Evolutionary conservation across 1,140 invertebrate genomes (phyloP).

Genomic region (Neodiprion virginianus): DNA sequence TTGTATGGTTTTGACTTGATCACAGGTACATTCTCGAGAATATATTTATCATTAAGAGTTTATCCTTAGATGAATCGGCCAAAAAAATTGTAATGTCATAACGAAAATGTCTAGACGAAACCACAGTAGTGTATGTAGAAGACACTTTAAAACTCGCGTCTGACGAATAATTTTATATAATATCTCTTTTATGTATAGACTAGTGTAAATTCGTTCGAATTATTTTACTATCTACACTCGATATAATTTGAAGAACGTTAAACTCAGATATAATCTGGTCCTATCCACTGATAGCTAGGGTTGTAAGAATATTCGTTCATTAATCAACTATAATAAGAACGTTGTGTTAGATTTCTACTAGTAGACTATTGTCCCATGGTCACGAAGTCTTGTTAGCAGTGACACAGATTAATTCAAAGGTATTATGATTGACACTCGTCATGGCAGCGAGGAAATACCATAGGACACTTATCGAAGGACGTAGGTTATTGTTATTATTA

Average conservation of each 20-base stretch:
- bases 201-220: constrained; percentile 5
- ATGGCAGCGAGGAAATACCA: constrained; percentile 1
- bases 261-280: background rate
- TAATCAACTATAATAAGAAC: background rate
- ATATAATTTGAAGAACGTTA: constrained; percentile 2
- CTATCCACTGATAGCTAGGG: background rate
- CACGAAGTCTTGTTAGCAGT: background rate
- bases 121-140: background rate
- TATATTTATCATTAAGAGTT: background rate
- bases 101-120: background rate
- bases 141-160: constrained; percentile 4
- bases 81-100: background rate
- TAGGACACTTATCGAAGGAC: constrained; percentile 4
- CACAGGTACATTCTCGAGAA: constrained; percentile 4
- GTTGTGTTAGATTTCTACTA: background rate
- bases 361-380: constrained; percentile 7
- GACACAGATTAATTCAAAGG: background rate
- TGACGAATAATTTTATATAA: background rate
- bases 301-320: background rate
- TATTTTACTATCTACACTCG: background rate
- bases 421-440: background rate
- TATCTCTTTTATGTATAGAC: background rate
- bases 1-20: background rate
- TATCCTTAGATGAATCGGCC: background rate
- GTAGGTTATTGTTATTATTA: background rate